Base-by-base conservation (phyloP, 2,888 invertebrate species). In the Ariolimax columbianus region DNA sequence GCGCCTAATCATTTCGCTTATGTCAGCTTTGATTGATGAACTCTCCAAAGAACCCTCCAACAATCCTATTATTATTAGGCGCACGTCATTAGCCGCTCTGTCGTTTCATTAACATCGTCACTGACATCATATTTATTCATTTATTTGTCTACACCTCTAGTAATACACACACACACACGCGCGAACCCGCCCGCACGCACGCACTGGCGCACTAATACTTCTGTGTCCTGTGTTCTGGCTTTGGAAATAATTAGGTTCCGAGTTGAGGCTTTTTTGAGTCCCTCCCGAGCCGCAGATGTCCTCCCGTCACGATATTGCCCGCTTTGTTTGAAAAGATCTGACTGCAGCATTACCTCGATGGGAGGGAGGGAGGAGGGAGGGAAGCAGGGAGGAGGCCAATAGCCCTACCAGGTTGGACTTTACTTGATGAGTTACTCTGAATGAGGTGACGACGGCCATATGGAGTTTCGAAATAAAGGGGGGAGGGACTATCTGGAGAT, bases 61-160 rank as follows among this genome's bases (percentile, higher is more conserved):
- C 82, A 82, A 82, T 82, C 73, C 82, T 82, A 82, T 82, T 75
- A 82, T 75, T 75, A 75, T 75, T 38, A 82, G 17, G 30, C 38
- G 9, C 73, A 4, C 82, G 63, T 82, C 82, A 73, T 82, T 82
- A 82, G 82, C 75, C 30, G 47, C 9, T 30, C 59, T 75, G 73
- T 40, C 59, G 9, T 75, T 75, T 82, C 82, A 82, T 82, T 82
- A 82, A 75, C 82, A 73, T 73, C 63, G 75, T 38, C 55, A n/a
- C 43, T 63, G 75, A n/a, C 82, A 33, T 81, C 81, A 81, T 81
- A 81, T 72, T 81, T 72, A 81, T 81, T 81, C 72, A 70, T 81
- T 72, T 81, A 70, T 72, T 72, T 81, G 70, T 19, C 81, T 70
- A 38, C 55, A 26, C 81, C 51, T 47, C 81, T 26, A 36, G 26